Evolutionary conservation across 2,113 vertebrate genomes (phyloP).

Genomic region (Centropristis striata): DNA sequence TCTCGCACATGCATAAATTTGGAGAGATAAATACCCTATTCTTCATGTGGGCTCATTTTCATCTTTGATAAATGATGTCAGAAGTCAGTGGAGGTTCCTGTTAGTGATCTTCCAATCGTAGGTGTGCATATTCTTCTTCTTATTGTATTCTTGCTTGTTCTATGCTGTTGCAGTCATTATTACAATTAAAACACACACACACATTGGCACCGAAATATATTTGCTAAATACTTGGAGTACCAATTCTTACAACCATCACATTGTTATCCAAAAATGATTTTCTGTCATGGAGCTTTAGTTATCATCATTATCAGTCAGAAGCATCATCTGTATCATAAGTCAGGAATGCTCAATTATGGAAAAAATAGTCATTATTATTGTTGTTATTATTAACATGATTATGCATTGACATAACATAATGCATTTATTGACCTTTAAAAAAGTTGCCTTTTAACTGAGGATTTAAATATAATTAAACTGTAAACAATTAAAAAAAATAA

Average conservation of each 20-base stretch:
- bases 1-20: conserved; percentile 14
- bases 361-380: no score
- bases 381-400: no score
- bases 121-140: not conserved
- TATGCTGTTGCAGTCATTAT: not conserved
- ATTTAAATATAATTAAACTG: no score
- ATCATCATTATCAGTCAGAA: no score
- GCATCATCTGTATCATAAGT: no score
- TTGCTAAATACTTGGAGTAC: not conserved
- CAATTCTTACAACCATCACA: not conserved
- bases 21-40: conserved; percentile 18
- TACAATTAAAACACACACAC: not conserved
- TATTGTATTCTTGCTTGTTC: not conserved
- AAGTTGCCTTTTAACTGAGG: no score
- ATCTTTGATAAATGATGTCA: conserved; percentile 34
- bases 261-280: not conserved
- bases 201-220: conserved; percentile 1
- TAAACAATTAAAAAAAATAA: no score
- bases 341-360: no score
- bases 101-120: not conserved
- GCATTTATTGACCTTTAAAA: no score
- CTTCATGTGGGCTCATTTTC: conserved; percentile 43
- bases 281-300: not conserved
- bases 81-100: conserved; percentile 1
- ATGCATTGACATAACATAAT: no score